Conservation (phyloP, 2,797 vertebrate species). For the Chaunax sp. region DNA sequence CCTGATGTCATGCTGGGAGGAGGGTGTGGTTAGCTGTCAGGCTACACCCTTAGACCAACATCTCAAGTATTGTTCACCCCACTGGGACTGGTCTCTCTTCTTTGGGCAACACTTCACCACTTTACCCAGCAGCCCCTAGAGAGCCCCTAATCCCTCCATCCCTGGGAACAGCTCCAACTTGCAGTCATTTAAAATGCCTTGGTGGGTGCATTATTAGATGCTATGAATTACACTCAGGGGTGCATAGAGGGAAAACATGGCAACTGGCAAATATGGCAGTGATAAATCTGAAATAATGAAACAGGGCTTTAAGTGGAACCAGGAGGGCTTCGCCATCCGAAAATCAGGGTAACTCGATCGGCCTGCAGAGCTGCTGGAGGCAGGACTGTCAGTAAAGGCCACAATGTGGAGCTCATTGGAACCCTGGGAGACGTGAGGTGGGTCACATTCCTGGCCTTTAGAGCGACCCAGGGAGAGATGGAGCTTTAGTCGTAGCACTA, state of each 20-base stretch:
- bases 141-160: conserved; percentile 59
- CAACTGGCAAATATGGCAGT: conserved; percentile 75
- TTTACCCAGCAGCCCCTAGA: conserved; percentile 52
- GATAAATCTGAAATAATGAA: conserved; percentile 87
- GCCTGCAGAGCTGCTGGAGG: conserved; percentile 64
- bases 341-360: conserved; percentile 70
- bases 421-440: conserved; percentile 41
- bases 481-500: conserved; percentile 1
- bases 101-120: conserved; percentile 37
- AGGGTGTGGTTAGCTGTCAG: conserved; percentile 22
- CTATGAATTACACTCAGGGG: conserved; percentile 68
- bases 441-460: conserved; percentile 59
- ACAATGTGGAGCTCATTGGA: conserved; percentile 64
- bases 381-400: conserved; percentile 61
- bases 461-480: conserved; percentile 37
- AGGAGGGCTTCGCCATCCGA: conserved; percentile 72
- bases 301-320: conserved; percentile 79
- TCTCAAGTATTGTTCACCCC: conserved; percentile 51
- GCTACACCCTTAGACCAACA: conserved; percentile 25
- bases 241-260: conserved; percentile 65
- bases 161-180: conserved; percentile 70
- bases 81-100: conserved; percentile 28
- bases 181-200: conserved; percentile 60
- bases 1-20: conserved; percentile 7
- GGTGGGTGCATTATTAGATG: conserved; percentile 69